Evolutionary conservation across 2,113 vertebrate genomes (phyloP).

Genomic region (Aptenodytes forsteri): DNA sequence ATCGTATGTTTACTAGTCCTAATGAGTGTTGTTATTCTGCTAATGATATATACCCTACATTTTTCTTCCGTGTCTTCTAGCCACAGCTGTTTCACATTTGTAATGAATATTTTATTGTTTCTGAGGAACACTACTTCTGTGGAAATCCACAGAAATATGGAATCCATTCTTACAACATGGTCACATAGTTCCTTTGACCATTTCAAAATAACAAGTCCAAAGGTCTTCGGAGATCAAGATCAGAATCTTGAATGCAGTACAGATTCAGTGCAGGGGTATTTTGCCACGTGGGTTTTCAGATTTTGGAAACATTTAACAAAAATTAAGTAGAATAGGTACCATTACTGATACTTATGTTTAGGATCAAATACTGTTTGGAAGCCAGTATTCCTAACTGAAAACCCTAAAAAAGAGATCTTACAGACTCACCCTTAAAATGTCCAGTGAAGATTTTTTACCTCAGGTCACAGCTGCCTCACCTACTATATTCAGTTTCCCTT

Average conservation of each 20-base stretch:
- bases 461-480: neutral
- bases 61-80: neutral
- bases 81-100: neutral
- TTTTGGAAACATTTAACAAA: neutral
- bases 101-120: neutral
- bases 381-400: neutral
- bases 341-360: neutral
- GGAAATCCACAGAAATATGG: neutral
- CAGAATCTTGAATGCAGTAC: neutral
- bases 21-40: neutral
- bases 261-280: neutral
- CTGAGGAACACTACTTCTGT: neutral
- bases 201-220: neutral
- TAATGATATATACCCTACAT: neutral
- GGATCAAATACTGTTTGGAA: neutral
- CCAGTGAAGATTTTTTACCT: neutral
- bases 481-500: neutral
- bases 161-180: neutral
- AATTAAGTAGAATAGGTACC: neutral
- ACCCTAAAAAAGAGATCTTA: neutral
- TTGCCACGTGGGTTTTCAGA: neutral
- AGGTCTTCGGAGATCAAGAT: neutral
- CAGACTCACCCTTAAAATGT: neutral
- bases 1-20: neutral
- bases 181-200: neutral